Evolutionary conservation across 1,140 invertebrate species (phyloP).

Genomic region (Armadillidium nasatum): DNA sequence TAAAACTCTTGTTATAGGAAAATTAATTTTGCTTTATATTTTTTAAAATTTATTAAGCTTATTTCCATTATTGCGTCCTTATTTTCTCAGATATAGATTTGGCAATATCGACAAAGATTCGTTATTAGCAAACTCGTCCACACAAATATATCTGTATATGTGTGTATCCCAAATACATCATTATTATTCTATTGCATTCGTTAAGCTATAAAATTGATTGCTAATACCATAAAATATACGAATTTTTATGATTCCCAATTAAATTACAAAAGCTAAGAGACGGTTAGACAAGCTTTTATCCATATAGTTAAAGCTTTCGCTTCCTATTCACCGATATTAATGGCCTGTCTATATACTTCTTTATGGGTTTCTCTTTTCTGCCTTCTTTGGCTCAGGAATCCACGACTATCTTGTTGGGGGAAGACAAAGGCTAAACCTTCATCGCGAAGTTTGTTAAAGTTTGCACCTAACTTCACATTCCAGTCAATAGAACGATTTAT

Average conservation of each 20-base stretch:
- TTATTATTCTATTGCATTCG: background rate
- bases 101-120: too few species aligned
- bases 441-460: conserved; percentile 8
- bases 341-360: background rate
- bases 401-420: background rate
- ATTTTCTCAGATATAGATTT: too few species aligned
- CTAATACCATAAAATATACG: conserved; percentile 8
- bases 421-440: conserved; percentile 1
- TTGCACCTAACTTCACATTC: conserved; percentile 9
- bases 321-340: background rate
- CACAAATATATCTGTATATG: too few species aligned
- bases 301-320: background rate
- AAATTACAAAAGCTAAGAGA: conserved; percentile 13
- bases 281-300: conserved; percentile 2
- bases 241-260: conserved; percentile 2
- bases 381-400: background rate
- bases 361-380: background rate
- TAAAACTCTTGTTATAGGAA: too few species aligned
- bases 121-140: too few species aligned
- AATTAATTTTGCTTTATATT: too few species aligned
- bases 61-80: too few species aligned
- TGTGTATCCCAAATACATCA: background rate
- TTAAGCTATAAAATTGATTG: conserved; percentile 2
- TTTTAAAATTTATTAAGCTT: too few species aligned
- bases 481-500: background rate